A percentile compares a stretch with the other conserved stretches of the same genome.
phyloP scores from a whole-genome alignment of 2,113 vertebrate species.

The Trochalopteron elliotii region DNA sequence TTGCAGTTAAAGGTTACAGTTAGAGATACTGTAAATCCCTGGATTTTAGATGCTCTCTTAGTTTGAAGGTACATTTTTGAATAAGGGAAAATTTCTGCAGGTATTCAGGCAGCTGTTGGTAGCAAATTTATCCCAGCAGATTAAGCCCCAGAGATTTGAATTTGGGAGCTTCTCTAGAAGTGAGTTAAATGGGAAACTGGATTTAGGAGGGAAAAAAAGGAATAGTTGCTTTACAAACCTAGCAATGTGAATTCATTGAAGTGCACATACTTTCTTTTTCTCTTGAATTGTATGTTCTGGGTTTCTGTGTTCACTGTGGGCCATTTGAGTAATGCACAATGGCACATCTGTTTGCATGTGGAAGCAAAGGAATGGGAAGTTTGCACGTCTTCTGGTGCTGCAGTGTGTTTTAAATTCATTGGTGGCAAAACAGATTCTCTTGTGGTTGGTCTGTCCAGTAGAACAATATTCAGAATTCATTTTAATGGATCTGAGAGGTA shows the following conservation, averaged over 20 bases:
- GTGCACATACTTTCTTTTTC: neutral
- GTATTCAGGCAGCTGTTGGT: neutral
- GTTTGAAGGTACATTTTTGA: neutral
- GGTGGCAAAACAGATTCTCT: neutral
- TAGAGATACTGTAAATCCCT: neutral
- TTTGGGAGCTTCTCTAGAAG: neutral
- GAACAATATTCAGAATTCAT: neutral
- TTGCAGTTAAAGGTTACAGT: neutral
- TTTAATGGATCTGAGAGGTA: neutral
- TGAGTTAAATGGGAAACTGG: neutral
- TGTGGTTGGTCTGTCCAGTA: neutral
- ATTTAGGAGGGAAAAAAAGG: neutral
- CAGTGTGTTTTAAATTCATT: neutral
- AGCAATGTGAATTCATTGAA: neutral
- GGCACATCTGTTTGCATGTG: neutral
- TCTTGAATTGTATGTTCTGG: neutral
- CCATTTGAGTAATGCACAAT: neutral
- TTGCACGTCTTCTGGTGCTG: neutral
- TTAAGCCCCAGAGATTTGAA: neutral
- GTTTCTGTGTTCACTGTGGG: neutral
- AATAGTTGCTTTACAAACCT: neutral
- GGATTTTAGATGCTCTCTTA: neutral
- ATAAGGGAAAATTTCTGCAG: neutral
- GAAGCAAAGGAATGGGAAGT: neutral
- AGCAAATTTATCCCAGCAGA: neutral